Percentiles rank a stretch among this genome's conserved stretches.
Evolutionary conservation across 2,797 vertebrate species (phyloP).

Genomic region (Jordanella pulchra): DNA sequence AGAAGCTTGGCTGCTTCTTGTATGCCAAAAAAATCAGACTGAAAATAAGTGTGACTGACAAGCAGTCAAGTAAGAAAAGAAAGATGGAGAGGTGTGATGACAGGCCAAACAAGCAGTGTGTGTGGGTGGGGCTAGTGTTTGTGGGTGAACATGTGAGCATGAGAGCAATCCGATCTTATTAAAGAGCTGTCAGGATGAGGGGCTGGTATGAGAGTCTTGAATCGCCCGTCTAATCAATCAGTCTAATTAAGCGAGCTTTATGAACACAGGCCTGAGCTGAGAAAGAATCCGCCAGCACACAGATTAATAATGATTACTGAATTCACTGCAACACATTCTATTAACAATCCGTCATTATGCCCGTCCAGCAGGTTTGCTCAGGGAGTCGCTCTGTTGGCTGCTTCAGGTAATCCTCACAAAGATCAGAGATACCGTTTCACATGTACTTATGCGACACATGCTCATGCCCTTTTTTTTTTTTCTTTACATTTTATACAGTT

Average conservation of each 20-base stretch:
- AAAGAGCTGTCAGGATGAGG: constrained; percentile 66
- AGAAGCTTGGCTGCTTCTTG: constrained; percentile 60
- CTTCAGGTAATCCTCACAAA: constrained; percentile 51
- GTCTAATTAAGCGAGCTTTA: constrained; percentile 77
- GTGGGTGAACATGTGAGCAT: constrained; percentile 45
- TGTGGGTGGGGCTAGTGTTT: constrained; percentile 13
- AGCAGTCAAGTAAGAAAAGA: constrained; percentile 26
- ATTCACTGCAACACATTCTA: constrained; percentile 72
- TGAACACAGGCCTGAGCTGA: constrained; percentile 67
- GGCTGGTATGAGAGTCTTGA: constrained; percentile 67
- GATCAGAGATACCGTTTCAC: constrained; percentile 39
- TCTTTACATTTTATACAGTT: constrained; percentile 16
- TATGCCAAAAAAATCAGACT: constrained; percentile 59
- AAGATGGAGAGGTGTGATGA: constrained; percentile 56
- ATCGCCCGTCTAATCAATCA: constrained; percentile 79
- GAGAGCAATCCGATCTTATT: constrained; percentile 72
- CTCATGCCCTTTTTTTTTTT: constrained; percentile 26
- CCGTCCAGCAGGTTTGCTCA: constrained; percentile 50
- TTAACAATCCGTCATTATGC: constrained; percentile 68
- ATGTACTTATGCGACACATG: constrained; percentile 17
- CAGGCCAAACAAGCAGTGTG: constrained; percentile 51
- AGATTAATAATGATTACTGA: constrained; percentile 78
- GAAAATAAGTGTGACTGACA: constrained; percentile 69
- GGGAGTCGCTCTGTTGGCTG: constrained; percentile 39
- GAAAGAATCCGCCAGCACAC: constrained; percentile 69